Evolutionary conservation across 2,797 vertebrate species (phyloP).

Genomic region (Acanthurus leucopareius): DNA sequence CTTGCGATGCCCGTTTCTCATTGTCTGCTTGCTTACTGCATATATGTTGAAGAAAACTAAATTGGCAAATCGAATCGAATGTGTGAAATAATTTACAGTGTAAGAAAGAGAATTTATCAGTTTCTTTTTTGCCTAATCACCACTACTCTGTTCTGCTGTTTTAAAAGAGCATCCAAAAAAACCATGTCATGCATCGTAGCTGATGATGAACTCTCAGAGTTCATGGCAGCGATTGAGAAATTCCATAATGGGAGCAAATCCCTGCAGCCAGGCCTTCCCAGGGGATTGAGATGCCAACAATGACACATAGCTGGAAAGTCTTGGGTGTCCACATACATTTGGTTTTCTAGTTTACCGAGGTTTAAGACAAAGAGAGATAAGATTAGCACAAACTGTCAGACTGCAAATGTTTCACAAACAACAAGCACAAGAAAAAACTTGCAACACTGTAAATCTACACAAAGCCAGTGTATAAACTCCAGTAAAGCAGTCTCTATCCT

Average conservation of each 20-base stretch:
- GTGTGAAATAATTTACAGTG: background rate
- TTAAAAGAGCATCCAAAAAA: background rate
- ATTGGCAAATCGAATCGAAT: background rate
- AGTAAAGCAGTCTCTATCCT: conserved; percentile 22
- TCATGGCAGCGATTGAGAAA: background rate
- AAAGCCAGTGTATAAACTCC: conserved; percentile 19
- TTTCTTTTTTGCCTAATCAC: background rate
- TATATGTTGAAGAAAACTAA: background rate
- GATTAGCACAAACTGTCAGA: background rate
- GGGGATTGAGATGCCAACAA: background rate
- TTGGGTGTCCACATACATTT: background rate
- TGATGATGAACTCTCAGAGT: background rate
- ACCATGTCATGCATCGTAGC: background rate
- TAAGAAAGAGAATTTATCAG: background rate
- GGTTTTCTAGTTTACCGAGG: too few species aligned
- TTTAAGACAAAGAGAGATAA: background rate
- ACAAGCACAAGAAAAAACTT: background rate
- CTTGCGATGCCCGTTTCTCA: background rate
- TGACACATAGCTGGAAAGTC: background rate
- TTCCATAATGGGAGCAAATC: background rate
- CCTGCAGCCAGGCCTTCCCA: background rate
- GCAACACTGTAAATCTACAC: conserved; percentile 22
- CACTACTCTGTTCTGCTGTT: background rate
- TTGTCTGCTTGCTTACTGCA: background rate
- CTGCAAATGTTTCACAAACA: background rate